phyloP scores from a whole-genome alignment of 1,140 invertebrate genomes.

The Drosophila sucinea region DNA sequence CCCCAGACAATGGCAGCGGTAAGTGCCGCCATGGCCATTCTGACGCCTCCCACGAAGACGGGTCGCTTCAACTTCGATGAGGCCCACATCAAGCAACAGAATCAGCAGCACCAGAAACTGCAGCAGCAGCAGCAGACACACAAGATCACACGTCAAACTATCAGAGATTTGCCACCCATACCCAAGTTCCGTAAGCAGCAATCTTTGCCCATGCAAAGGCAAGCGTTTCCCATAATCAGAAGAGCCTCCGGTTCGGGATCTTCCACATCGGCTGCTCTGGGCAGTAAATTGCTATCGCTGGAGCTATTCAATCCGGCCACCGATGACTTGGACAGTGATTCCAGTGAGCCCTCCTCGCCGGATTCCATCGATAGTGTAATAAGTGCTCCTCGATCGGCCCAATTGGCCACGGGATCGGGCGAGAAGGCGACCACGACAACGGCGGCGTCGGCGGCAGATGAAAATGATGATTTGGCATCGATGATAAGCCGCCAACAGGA shows the following conservation, averaged over 20 bases:
- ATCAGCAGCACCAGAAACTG: conserved; percentile 40
- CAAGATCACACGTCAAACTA: conserved; percentile 85
- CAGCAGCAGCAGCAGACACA: conserved; percentile 34
- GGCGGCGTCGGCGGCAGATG: conserved; percentile 34
- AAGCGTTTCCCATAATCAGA: conserved; percentile 86
- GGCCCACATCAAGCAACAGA: conserved; percentile 75
- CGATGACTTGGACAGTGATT: conserved; percentile 95
- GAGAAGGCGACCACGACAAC: conserved; percentile 46
- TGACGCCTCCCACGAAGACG: conserved; percentile 62
- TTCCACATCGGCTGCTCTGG: conserved; percentile 69
- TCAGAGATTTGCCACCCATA: conserved; percentile 85
- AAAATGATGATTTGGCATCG: conserved; percentile 42
- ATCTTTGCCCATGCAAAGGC: conserved; percentile 74
- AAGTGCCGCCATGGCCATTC: conserved; percentile 73
- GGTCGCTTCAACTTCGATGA: conserved; percentile 75
- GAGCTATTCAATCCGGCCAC: conserved; percentile 95
- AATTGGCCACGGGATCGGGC: conserved; percentile 36
- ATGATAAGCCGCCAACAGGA: conserved; percentile 51
- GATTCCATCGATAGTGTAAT: conserved; percentile 94
- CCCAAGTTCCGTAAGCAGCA: conserved; percentile 86
- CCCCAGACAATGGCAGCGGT: conserved; percentile 68
- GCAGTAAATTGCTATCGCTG: conserved; percentile 88
- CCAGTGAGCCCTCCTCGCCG: conserved; percentile 92
- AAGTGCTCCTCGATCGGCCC: conserved; percentile 84
- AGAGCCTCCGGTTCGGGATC: conserved; percentile 81